Conservation (phyloP, 2,113 vertebrate genomes). For the Psilopsiagon aymara region DNA sequence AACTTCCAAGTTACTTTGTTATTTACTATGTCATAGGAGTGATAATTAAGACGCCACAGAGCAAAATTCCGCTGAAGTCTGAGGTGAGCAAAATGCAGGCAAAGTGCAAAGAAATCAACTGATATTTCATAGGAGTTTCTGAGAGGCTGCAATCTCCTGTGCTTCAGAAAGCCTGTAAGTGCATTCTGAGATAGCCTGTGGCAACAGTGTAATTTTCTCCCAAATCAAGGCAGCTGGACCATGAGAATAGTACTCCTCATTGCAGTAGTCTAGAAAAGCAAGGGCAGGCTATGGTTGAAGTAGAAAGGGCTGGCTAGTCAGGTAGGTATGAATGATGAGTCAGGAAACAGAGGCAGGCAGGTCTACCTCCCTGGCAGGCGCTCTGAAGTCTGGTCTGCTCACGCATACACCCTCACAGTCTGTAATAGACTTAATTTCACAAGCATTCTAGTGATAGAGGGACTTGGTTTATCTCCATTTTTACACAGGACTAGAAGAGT, state of each 20-base stretch:
- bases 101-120: neutral
- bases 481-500: rapidly evolving
- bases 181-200: neutral
- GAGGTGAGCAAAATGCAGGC: neutral
- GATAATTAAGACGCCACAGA: neutral
- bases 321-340: neutral
- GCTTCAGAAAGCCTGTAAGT: neutral
- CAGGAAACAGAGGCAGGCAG: neutral
- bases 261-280: neutral
- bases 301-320: neutral
- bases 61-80: neutral
- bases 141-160: neutral
- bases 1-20: neutral
- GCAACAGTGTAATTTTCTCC: neutral
- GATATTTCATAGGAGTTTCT: neutral
- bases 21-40: neutral
- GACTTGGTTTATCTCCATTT: neutral
- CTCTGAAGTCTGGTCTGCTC: neutral
- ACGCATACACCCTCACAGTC: neutral
- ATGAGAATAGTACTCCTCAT: neutral
- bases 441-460: neutral
- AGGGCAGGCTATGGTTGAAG: neutral
- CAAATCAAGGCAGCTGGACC: neutral
- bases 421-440: neutral
- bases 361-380: neutral